phyloP scores from a whole-genome alignment of 1,140 invertebrate species.

The Monomorium pharaonis region DNA sequence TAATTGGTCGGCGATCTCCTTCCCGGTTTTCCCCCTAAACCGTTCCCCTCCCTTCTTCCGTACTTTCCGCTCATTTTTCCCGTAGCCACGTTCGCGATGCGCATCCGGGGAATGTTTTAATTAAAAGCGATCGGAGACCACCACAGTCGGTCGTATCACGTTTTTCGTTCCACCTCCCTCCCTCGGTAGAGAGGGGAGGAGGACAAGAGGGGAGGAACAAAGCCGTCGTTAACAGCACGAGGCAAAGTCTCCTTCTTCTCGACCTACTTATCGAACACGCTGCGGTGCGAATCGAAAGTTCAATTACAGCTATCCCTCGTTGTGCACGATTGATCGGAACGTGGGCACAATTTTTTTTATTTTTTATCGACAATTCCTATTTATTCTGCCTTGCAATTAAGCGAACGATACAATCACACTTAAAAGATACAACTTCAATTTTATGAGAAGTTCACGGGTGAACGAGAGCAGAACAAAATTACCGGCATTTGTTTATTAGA shows the following conservation, averaged over 20 bases:
- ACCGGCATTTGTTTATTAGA: no score
- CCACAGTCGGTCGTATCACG: constrained; percentile 6
- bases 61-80: constrained; percentile 40
- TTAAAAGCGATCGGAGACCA: constrained; percentile 69
- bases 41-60: background rate
- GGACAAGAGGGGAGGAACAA: background rate
- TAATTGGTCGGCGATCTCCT: constrained; percentile 83
- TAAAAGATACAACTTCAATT: background rate
- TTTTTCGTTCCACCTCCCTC: constrained; percentile 14
- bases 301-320: constrained; percentile 14
- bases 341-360: background rate
- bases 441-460: background rate
- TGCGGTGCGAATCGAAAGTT: constrained; percentile 25
- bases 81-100: background rate
- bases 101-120: constrained; percentile 72
- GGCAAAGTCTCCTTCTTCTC: no score
- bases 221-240: background rate
- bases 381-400: background rate
- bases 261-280: constrained; percentile 24
- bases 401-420: background rate
- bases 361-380: background rate
- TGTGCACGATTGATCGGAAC: background rate
- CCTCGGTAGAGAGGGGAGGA: background rate
- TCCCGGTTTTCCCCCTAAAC: constrained; percentile 65
- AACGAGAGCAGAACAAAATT: background rate